These are phyloP conservation scores for Mesodorylaimus sp. DNA, from an alignment of 2,888 invertebrate species.

Conservation along the genomic window DNA sequence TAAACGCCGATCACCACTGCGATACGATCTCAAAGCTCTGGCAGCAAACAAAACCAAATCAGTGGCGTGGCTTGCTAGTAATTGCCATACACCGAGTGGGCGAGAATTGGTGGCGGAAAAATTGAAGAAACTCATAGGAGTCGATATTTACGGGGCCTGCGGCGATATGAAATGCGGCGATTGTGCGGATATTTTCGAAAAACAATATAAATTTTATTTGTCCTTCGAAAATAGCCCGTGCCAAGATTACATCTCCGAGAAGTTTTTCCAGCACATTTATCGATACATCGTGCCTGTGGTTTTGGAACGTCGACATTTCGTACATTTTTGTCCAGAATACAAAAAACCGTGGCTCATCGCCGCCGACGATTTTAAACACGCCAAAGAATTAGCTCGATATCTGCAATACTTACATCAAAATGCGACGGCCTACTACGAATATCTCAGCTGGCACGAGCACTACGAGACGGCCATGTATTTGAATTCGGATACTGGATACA, in stretches of 20 bases:
- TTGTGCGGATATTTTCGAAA: conserved; percentile 20
- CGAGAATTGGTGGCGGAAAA: conserved; percentile 1
- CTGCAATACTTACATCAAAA: conserved; percentile 15
- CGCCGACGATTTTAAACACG: conserved; percentile 34
- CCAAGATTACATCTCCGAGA: conserved; percentile 27
- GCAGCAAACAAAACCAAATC: too few relatives aligned
- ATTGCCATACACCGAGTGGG: not conserved
- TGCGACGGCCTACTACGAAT: not conserved
- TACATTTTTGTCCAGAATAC: conserved; percentile 29
- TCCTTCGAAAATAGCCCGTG: conserved; percentile 21
- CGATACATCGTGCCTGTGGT: conserved; percentile 9
- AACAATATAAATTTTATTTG: conserved; percentile 15
- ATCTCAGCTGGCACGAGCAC: too few relatives aligned
- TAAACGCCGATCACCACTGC: too few relatives aligned
- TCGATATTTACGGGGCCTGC: conserved; percentile 9
- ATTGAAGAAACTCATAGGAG: not conserved
- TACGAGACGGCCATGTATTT: too few relatives aligned
- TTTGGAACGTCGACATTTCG: conserved; percentile 16
- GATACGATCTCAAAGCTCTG: too few relatives aligned
- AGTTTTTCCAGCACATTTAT: conserved; percentile 15
- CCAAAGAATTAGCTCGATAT: conserved; percentile 33
- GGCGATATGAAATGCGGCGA: conserved; percentile 2
- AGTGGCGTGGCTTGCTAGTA: conserved; percentile 4
- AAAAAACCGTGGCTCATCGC: conserved; percentile 35
- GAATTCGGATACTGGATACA: too few relatives aligned